Evolutionary conservation across 2,113 vertebrate genomes (phyloP).

Genomic region (Stictonetta naevosa): DNA sequence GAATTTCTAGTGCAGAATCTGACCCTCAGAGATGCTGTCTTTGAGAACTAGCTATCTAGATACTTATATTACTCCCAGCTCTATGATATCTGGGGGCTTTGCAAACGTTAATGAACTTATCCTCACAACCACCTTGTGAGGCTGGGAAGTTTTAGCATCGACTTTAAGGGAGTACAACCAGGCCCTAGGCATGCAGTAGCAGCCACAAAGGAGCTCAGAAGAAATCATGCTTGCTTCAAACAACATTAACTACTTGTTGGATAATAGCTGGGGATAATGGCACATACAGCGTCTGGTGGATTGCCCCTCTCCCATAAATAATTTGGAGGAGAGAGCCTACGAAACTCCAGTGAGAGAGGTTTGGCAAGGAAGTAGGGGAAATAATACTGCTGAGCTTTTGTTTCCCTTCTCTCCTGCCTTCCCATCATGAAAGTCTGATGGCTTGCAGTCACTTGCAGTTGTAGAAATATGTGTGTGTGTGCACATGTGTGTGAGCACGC

Average conservation of each 20-base stretch:
- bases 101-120: conserved; percentile 75
- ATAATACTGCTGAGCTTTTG: conserved; percentile 57
- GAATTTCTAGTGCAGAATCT: conserved; percentile 68
- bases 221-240: conserved; percentile 74
- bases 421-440: conserved; percentile 31
- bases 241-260: conserved; percentile 75
- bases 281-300: conserved; percentile 65
- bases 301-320: conserved; percentile 73
- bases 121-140: conserved; percentile 73
- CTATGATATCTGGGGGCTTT: conserved; percentile 73
- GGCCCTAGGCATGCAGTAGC: conserved; percentile 69
- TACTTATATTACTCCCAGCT: conserved; percentile 73
- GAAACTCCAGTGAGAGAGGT: conserved; percentile 56
- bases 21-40: conserved; percentile 71
- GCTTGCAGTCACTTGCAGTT: conserved; percentile 23
- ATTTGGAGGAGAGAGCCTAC: conserved; percentile 64
- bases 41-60: conserved; percentile 71
- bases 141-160: conserved; percentile 70
- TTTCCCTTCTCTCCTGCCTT: conserved; percentile 47
- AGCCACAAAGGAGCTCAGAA: conserved; percentile 68
- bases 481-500: rapidly evolving
- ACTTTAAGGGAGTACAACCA: conserved; percentile 72
- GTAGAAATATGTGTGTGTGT: background rate
- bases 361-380: conserved; percentile 52
- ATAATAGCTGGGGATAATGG: conserved; percentile 70